A percentile compares a stretch with the other conserved stretches of the same genome.
phyloP scores from a whole-genome alignment of 2,113 vertebrate species.

The Paradisaea rubra region DNA sequence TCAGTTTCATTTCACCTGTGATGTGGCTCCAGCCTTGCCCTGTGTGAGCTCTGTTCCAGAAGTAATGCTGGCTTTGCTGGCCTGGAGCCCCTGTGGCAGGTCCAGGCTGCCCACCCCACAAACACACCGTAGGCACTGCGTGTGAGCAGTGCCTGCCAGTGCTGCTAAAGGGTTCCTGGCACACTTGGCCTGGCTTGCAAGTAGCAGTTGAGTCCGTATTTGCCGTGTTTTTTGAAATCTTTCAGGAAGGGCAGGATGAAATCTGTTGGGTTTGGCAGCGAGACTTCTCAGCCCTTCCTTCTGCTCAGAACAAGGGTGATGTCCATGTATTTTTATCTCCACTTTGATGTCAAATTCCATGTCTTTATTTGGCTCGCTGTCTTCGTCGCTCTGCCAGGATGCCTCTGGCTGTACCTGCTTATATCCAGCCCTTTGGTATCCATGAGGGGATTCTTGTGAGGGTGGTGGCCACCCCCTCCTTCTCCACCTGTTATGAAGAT shows the following conservation, averaged over 20 bases:
- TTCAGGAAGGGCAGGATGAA: neutral
- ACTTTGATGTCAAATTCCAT: neutral
- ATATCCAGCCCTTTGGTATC: constrained; percentile 12
- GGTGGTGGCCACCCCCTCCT: neutral
- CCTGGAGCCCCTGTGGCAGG: neutral
- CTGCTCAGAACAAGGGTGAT: neutral
- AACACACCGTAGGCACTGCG: accelerated
- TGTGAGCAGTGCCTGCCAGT: neutral
- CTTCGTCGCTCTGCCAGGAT: neutral
- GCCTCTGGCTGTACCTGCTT: constrained; percentile 27
- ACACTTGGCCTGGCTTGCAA: accelerated
- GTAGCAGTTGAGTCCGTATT: accelerated
- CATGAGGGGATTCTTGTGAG: neutral
- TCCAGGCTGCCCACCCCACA: neutral
- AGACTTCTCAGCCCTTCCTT: neutral
- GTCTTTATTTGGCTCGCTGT: neutral
- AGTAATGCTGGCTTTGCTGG: neutral
- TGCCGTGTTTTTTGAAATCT: neutral
- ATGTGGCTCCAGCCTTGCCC: neutral
- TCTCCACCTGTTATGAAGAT: constrained; percentile 25
- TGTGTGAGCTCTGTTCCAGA: neutral
- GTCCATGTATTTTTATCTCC: constrained; percentile 30
- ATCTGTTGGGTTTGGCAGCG: neutral
- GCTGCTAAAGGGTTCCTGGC: neutral
- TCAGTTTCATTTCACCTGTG: neutral